Evolutionary conservation across 2,888 invertebrate species (phyloP).

Genomic region (Synanthedon tipuliformis): DNA sequence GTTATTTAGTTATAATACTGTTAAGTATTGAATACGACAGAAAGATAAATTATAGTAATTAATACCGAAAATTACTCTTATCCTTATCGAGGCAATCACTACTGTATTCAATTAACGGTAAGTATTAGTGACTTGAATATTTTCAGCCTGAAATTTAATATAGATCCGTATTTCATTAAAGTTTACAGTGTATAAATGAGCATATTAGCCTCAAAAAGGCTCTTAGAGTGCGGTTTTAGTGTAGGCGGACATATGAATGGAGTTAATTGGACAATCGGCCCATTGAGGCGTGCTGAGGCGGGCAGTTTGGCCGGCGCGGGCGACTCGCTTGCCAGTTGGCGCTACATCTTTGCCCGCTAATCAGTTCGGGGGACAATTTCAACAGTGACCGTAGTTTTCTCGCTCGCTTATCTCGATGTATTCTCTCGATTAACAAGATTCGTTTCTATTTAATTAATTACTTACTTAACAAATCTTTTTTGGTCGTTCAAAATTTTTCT

Average conservation of each 20-base stretch:
- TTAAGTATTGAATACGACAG: too few species aligned
- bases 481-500: too few species aligned
- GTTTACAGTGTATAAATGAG: constrained; percentile 21
- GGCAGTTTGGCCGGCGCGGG: constrained; percentile 45
- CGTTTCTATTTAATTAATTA: too few species aligned
- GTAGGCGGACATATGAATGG: constrained; percentile 51
- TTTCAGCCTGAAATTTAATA: too few species aligned
- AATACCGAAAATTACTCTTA: too few species aligned
- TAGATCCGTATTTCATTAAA: background rate
- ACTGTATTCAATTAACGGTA: too few species aligned
- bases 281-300: constrained; percentile 51
- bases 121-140: too few species aligned
- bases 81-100: too few species aligned
- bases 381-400: constrained; percentile 10
- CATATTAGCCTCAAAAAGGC: constrained; percentile 39
- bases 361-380: constrained; percentile 35
- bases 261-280: constrained; percentile 58
- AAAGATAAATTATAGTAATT: too few species aligned
- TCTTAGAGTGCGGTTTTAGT: constrained; percentile 34
- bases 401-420: background rate
- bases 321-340: constrained; percentile 56
- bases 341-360: constrained; percentile 32
- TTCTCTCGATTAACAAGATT: too few species aligned
- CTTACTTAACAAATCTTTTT: too few species aligned
- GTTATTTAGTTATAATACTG: too few species aligned